Evolutionary conservation across 23 tunicate genomes (phyloP).

Genomic region (Halocynthia roretzi): DNA sequence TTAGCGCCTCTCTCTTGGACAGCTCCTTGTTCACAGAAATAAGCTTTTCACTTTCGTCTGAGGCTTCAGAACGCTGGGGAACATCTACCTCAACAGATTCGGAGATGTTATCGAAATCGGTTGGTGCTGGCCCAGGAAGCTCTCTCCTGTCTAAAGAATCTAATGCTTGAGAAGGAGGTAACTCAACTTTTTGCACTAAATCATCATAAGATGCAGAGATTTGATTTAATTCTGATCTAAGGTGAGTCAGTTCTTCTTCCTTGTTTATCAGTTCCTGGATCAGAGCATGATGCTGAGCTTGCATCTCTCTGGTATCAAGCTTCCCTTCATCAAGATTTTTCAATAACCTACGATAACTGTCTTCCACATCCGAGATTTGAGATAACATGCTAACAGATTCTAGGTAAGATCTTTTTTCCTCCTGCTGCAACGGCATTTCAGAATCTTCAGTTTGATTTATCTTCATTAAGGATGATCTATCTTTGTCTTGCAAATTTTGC

Average conservation of each 20-base stretch:
- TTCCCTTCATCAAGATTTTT: background rate
- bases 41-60: background rate
- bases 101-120: background rate
- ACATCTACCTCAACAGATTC: background rate
- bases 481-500: too few species aligned
- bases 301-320: background rate
- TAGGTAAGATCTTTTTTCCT: too few species aligned
- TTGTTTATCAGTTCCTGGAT: slow-evolving; percentile 12
- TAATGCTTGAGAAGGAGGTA: slow-evolving; percentile 12
- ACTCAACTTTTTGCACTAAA: slow-evolving; percentile 3
- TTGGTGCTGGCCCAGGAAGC: too few species aligned
- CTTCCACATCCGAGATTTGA: background rate
- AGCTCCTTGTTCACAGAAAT: slow-evolving; percentile 32
- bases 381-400: too few species aligned
- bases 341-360: slow-evolving; percentile 2
- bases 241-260: background rate
- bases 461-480: too few species aligned
- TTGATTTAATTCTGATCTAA: background rate
- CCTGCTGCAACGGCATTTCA: too few species aligned
- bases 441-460: too few species aligned
- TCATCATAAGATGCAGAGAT: slow-evolving; percentile 16
- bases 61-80: slow-evolving; percentile 3
- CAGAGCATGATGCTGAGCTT: slow-evolving; percentile 7
- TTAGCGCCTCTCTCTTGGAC: slow-evolving; percentile 42
- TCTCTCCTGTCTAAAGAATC: background rate